phyloP scores from a whole-genome alignment of 37 sponge, comb jelly and placozoan species.

The Chondrilla cf. caribensis region DNA sequence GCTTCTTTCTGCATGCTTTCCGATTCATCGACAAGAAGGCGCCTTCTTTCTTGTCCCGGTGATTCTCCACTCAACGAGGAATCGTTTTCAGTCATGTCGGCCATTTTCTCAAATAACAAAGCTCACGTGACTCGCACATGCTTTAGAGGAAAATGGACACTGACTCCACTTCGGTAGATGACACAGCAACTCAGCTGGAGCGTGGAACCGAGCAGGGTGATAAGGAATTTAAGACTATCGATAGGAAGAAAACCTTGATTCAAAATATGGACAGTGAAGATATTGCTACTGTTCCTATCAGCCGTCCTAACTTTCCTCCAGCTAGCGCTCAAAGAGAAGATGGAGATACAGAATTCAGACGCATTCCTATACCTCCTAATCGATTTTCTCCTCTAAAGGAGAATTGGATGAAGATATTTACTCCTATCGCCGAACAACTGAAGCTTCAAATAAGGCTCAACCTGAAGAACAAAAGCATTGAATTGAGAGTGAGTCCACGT shows the following conservation, averaged over 20 bases:
- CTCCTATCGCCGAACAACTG: constrained; percentile 94
- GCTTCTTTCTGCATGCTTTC: no score
- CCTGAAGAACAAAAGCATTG: constrained; percentile 85
- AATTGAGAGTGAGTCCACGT: constrained; percentile 74
- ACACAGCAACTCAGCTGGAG: no score
- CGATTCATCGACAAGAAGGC: background rate
- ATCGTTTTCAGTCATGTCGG: background rate
- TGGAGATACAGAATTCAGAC: constrained; percentile 65
- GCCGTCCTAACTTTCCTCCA: constrained; percentile 78
- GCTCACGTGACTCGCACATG: no score
- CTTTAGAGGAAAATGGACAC: no score
- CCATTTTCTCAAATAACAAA: background rate
- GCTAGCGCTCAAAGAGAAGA: background rate
- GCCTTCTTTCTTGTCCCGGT: background rate
- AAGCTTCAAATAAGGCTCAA: constrained; percentile 96
- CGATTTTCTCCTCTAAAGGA: constrained; percentile 97
- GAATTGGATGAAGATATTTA: constrained; percentile 99
- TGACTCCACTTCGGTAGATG: no score
- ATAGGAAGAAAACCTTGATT: background rate
- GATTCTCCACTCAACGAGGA: background rate
- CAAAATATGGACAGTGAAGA: background rate
- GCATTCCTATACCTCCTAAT: constrained; percentile 82
- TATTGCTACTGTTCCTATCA: background rate
- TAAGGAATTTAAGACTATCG: background rate
- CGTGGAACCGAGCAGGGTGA: background rate